Conservation (phyloP, 2,797 vertebrate genomes). For the Erpetoichthys calabaricus region DNA sequence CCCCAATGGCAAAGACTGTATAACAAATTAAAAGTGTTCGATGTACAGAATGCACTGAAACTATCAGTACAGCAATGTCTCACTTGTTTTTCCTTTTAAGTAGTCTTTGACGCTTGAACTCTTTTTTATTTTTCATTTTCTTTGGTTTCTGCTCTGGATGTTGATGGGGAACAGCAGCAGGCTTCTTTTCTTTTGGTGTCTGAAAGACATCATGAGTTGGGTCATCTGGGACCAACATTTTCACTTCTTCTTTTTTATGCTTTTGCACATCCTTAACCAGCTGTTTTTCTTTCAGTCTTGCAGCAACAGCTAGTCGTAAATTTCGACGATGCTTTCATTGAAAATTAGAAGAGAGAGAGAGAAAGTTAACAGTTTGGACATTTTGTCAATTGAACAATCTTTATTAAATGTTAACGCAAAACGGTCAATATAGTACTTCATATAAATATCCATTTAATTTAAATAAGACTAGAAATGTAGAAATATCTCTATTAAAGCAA, state of each 20-base stretch:
- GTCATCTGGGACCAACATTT: constrained; percentile 47
- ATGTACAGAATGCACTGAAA: too few species aligned
- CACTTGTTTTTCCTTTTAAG: constrained; percentile 30
- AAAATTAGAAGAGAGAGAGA: background rate
- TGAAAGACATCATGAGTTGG: constrained; percentile 74
- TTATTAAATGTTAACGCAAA: background rate
- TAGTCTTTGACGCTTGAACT: constrained; percentile 69
- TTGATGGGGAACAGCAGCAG: constrained; percentile 52
- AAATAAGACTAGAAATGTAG: too few species aligned
- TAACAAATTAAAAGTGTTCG: too few species aligned
- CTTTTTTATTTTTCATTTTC: constrained; percentile 56
- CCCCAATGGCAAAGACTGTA: too few species aligned
- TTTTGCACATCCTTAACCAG: constrained; percentile 76
- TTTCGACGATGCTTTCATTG: constrained; percentile 61
- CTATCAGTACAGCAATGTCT: background rate
- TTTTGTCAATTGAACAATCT: background rate
- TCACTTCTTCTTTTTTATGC: constrained; percentile 50
- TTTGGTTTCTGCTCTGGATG: constrained; percentile 52
- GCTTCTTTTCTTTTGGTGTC: constrained; percentile 62
- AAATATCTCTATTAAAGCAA: too few species aligned
- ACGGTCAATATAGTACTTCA: background rate
- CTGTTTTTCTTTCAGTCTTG: constrained; percentile 72
- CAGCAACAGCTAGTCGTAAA: constrained; percentile 60
- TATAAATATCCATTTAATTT: too few species aligned
- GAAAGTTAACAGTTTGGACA: constrained; percentile 3